These are phyloP conservation scores for Epicauta chinensis DNA, from an alignment of 1,140 invertebrate species.

Conservation along the genomic window DNA sequence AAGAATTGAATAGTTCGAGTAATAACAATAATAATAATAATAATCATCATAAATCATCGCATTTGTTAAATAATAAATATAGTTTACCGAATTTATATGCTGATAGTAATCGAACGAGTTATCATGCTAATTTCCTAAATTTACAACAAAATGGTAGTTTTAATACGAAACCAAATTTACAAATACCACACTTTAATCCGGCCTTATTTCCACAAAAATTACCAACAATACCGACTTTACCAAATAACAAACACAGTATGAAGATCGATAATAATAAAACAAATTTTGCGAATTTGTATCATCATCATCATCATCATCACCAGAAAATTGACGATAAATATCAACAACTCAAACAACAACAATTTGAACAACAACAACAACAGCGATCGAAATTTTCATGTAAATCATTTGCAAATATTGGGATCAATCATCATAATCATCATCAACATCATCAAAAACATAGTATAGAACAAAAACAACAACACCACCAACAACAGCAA, in stretches of 20 bases:
- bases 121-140: not conserved
- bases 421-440: slow-evolving; percentile 11
- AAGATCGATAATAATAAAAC: slow-evolving; percentile 8
- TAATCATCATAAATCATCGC: slow-evolving; percentile 5
- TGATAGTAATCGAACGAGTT: not conserved
- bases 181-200: slow-evolving; percentile 46
- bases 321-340: slow-evolving; percentile 20
- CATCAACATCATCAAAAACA: not conserved
- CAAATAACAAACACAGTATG: slow-evolving; percentile 32
- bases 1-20: too few relatives aligned
- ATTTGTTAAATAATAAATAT: not conserved
- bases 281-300: slow-evolving; percentile 16
- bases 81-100: not conserved
- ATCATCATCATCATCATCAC: too few relatives aligned
- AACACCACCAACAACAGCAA: slow-evolving; percentile 27
- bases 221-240: slow-evolving; percentile 9
- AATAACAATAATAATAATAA: slow-evolving; percentile 5
- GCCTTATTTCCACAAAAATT: slow-evolving; percentile 9
- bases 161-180: slow-evolving; percentile 32
- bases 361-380: slow-evolving; percentile 14
- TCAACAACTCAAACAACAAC: slow-evolving; percentile 11
- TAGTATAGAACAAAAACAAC: slow-evolving; percentile 16
- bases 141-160: not conserved
- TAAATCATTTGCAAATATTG: slow-evolving; percentile 21
- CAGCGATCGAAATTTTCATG: slow-evolving; percentile 18